Evolutionary conservation across 2,113 vertebrate species (phyloP).

Genomic region (Strix aluco): DNA sequence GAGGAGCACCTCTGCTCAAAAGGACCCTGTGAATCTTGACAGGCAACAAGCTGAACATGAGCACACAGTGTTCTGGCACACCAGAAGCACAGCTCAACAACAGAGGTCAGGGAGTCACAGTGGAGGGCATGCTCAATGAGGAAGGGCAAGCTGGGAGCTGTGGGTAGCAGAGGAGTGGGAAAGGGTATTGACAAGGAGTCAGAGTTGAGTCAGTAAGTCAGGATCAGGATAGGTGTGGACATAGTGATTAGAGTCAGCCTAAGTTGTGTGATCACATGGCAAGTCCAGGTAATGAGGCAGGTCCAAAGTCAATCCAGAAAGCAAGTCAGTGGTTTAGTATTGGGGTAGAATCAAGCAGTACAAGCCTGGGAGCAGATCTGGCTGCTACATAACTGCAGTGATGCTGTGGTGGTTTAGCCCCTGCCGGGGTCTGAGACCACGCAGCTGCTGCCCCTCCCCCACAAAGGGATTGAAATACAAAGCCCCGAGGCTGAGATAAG

Average conservation of each 20-base stretch:
- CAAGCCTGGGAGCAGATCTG: not conserved
- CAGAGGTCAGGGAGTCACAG: not conserved
- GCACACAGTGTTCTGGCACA: not conserved
- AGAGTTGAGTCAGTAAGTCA: not conserved
- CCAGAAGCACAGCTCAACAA: accelerated
- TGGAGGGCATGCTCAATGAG: not conserved
- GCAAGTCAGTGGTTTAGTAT: not conserved
- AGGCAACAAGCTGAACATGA: not conserved
- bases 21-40: not conserved
- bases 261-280: not conserved
- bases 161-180: not conserved
- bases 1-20: not conserved
- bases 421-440: too few species aligned
- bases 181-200: not conserved
- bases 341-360: not conserved
- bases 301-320: not conserved
- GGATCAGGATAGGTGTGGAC: not conserved
- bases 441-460: too few species aligned
- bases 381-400: not conserved
- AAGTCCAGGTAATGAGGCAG: not conserved
- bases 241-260: not conserved
- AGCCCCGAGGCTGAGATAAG: too few species aligned
- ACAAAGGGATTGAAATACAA: too few species aligned
- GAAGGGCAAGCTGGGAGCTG: not conserved
- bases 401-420: too few species aligned